These are phyloP conservation scores for Brenthis ino DNA, from an alignment of 2,888 invertebrate genomes.

Conservation along the genomic window DNA sequence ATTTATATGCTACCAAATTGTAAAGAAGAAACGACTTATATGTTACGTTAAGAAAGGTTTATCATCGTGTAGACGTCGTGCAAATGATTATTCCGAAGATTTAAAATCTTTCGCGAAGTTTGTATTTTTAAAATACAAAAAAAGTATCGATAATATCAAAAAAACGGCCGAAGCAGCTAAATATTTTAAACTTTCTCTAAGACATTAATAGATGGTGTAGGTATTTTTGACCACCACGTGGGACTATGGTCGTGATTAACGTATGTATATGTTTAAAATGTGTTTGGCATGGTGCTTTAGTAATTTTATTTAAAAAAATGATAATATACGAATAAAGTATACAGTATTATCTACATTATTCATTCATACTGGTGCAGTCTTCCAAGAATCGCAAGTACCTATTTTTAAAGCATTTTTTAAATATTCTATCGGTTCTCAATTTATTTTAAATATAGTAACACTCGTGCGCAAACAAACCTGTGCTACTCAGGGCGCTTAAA, in stretches of 20 bases:
- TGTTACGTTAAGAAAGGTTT: slow-evolving; percentile 69
- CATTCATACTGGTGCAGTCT: slow-evolving; percentile 71
- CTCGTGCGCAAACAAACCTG: slow-evolving; percentile 22
- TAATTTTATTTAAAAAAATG: slow-evolving; percentile 66
- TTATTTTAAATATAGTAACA: slow-evolving; percentile 34
- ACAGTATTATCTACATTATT: slow-evolving; percentile 72
- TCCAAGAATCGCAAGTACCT: slow-evolving; percentile 65
- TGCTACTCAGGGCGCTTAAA: slow-evolving; percentile 26
- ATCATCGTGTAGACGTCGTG: slow-evolving; percentile 67
- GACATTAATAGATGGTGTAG: slow-evolving; percentile 44
- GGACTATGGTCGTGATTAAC: slow-evolving; percentile 46
- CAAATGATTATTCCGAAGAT: slow-evolving; percentile 69
- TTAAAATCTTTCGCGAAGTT: slow-evolving; percentile 74
- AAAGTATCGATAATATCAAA: slow-evolving; percentile 32
- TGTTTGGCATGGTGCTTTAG: slow-evolving; percentile 75
- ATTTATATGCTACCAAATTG: slow-evolving; percentile 68
- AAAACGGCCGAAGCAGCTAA: slow-evolving; percentile 36
- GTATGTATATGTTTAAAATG: slow-evolving; percentile 61
- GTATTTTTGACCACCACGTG: slow-evolving; percentile 45
- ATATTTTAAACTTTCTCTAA: slow-evolving; percentile 39
- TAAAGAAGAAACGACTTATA: slow-evolving; percentile 65
- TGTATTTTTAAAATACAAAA: slow-evolving; percentile 77
- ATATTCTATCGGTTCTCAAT: slow-evolving; percentile 35
- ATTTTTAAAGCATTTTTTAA: slow-evolving; percentile 47
- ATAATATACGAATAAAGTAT: slow-evolving; percentile 58